Conservation (phyloP, 2,888 invertebrate species). For the Eucriotettix oculatus region DNA sequence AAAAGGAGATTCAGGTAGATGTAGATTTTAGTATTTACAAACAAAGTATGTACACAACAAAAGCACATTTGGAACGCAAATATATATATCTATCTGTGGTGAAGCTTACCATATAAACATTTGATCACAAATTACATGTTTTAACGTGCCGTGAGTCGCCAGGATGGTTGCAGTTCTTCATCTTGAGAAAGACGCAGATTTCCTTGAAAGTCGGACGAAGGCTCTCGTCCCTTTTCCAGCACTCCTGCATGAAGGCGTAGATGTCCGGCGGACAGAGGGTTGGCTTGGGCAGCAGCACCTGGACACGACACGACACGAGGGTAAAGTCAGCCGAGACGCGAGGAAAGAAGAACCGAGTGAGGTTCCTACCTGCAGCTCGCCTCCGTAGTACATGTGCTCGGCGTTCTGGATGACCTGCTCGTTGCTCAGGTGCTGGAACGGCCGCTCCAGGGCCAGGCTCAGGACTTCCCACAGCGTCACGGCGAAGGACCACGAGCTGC, state of each 20-base stretch:
- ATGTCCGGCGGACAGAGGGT: constrained; percentile 57
- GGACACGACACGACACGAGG: not conserved
- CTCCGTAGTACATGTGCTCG: constrained; percentile 46
- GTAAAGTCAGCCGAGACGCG: too few relatives aligned
- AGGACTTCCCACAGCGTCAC: constrained; percentile 49
- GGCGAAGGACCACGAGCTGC: constrained; percentile 45
- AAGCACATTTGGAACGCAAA: too few relatives aligned
- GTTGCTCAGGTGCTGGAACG: constrained; percentile 39
- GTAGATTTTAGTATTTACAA: too few relatives aligned
- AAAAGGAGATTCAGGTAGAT: too few relatives aligned
- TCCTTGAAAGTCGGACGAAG: constrained; percentile 43
- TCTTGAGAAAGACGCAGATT: constrained; percentile 52
- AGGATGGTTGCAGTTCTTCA: constrained; percentile 35
- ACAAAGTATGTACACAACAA: too few relatives aligned
- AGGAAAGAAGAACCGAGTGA: too few relatives aligned
- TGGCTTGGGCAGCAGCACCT: constrained; percentile 51
- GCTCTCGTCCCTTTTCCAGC: constrained; percentile 42
- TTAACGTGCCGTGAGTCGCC: too few relatives aligned
- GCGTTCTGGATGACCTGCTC: constrained; percentile 45
- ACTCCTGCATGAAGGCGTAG: constrained; percentile 57
- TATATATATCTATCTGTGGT: too few relatives aligned
- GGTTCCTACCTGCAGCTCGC: constrained; percentile 39
- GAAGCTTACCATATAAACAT: too few relatives aligned
- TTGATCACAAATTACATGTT: too few relatives aligned
- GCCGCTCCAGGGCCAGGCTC: constrained; percentile 39